Conservation (phyloP, 2,113 vertebrate species). For the Triplophysa rosa region DNA sequence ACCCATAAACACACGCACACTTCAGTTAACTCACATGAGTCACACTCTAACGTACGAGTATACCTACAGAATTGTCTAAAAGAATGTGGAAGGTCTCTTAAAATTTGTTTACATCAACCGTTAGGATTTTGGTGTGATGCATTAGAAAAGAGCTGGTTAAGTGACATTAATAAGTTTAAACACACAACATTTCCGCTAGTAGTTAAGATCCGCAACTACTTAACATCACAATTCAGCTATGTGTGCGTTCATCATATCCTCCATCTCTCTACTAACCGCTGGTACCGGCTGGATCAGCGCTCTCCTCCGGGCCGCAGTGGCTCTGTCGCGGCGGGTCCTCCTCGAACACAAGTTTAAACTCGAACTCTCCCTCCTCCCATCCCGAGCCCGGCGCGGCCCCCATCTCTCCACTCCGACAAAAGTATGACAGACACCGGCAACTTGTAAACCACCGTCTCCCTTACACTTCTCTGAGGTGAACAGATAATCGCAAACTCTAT, state of each 20-base stretch:
- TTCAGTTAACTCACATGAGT: conserved; percentile 10
- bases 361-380: conserved; percentile 82
- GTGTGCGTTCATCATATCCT: background rate
- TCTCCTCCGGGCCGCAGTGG: conserved; percentile 65
- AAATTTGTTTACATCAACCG: too few relatives aligned
- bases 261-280: conserved; percentile 59
- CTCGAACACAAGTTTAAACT: conserved; percentile 81
- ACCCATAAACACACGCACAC: conserved; percentile 50
- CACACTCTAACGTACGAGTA: background rate
- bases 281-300: conserved; percentile 57
- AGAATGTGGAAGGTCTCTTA: too few relatives aligned
- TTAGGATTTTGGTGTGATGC: too few relatives aligned
- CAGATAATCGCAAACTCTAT: background rate
- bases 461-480: background rate
- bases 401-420: conserved; percentile 62
- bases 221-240: background rate
- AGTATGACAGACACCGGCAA: background rate
- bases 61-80: too few relatives aligned
- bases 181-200: too few relatives aligned
- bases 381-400: conserved; percentile 78
- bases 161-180: too few relatives aligned
- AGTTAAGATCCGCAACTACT: background rate
- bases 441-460: background rate
- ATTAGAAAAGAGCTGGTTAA: too few relatives aligned
- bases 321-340: conserved; percentile 70